Base-by-base conservation (phyloP, 1,140 invertebrate species). In the Cyrtorhinus lividipennis region DNA sequence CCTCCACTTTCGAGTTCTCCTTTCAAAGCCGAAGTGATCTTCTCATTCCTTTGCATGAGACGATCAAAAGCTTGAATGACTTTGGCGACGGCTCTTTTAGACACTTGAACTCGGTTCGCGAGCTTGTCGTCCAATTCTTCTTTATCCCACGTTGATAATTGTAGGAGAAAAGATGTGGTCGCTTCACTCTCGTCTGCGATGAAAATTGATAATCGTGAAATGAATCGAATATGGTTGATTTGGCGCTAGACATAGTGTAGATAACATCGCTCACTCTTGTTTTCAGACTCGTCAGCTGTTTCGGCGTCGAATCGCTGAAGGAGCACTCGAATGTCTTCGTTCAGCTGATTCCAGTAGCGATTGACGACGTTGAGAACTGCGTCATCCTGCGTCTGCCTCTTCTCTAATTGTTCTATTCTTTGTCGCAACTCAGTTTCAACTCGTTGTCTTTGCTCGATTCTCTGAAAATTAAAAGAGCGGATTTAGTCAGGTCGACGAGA, bases 71-170 rank as follows among this genome's bases (percentile, higher is more conserved):
- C 93, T 74, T 96, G 92, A 56, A 97, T 84, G 30, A 98, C 86
- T 78, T 97, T 97, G 2, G 91, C 92, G 59, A 98, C 94, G 24
- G 93, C 93, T 67, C 94, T 77, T 69, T 91, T 91, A 15, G 89
- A 92, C 5, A 94, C 90, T 77, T 92, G 87, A 64, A 97, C 93
- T 62, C 93, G 77, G 76, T 96, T 94, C 1, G 92, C 90, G 22
- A 97, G 79, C 73, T 95, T 94, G 67, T 95, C 92, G 74, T 98
- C 93, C 61, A 97, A 76, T 73, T 98, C 95, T 71, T 95, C 90
- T 71, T 95, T 95, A 73, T 98, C 94, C 94, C 94, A 97, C 12
- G 93, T 95, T 23, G 94, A 95, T n/a, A 98, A 74, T 71, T 95
- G 88, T 74, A 93, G 89, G 18, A 98, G 79, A 73, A 98, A 98